Evolutionary conservation across 2,113 vertebrate species (phyloP).

Genomic region (Chionis minor): DNA sequence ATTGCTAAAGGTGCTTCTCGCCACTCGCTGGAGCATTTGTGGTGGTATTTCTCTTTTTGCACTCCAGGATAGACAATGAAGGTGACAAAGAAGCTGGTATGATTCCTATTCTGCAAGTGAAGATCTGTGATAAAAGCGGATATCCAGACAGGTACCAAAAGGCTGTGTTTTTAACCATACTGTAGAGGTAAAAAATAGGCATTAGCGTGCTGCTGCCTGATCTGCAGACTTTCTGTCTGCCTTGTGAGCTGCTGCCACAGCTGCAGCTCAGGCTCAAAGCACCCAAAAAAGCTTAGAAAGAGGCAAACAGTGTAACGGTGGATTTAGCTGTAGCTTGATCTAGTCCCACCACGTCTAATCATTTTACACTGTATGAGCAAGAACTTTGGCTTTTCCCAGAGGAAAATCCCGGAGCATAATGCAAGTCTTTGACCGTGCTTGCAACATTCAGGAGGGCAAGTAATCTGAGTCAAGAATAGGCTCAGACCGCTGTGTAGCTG

Average conservation of each 20-base stretch:
- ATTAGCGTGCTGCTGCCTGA: not conserved
- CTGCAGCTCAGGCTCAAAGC: not conserved
- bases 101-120: not conserved
- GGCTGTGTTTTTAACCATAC: not conserved
- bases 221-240: not conserved
- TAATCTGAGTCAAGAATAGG: not conserved
- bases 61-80: not conserved
- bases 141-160: not conserved
- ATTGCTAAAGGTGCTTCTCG: not conserved
- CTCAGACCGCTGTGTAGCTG: not conserved
- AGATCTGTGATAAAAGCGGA: not conserved
- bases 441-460: not conserved
- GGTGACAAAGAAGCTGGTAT: not conserved
- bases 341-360: not conserved
- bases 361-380: not conserved
- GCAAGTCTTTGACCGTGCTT: not conserved
- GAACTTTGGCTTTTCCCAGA: not conserved
- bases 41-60: not conserved
- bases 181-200: not conserved
- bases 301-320: not conserved
- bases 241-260: not conserved
- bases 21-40: not conserved
- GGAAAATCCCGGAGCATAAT: not conserved
- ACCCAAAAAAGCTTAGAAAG: not conserved
- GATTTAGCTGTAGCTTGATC: not conserved